Conservation (phyloP, 2,797 vertebrate species). For the Lacerta bilineata region DNA sequence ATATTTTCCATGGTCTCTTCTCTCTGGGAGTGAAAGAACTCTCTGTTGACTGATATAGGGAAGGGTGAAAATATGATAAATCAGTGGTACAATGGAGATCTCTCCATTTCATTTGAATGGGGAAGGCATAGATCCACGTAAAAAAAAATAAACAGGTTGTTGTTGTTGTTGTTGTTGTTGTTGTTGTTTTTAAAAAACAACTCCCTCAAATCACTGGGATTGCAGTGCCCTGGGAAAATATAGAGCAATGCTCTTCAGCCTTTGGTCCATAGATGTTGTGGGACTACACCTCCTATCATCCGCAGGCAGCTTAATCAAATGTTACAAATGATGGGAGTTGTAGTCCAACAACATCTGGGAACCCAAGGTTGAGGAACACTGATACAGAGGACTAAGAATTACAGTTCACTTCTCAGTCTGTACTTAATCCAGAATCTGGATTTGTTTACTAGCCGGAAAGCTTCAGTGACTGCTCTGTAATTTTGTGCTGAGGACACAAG, state of each 20-base stretch:
- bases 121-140: too few relatives aligned
- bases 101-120: too few relatives aligned
- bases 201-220: too few relatives aligned
- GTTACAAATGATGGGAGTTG: background rate
- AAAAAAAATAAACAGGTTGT: too few relatives aligned
- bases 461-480: background rate
- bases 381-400: background rate
- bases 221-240: too few relatives aligned
- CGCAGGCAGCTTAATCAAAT: background rate
- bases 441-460: background rate
- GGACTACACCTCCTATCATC: background rate
- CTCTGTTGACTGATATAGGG: too few relatives aligned
- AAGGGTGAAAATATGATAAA: too few relatives aligned
- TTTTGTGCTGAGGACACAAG: background rate
- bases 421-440: background rate
- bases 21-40: too few relatives aligned
- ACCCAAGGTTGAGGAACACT: background rate
- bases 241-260: background rate
- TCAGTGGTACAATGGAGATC: too few relatives aligned
- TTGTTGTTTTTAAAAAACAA: too few relatives aligned
- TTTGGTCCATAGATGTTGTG: background rate
- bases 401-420: background rate
- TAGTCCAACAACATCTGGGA: background rate
- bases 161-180: too few relatives aligned
- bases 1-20: too few relatives aligned